Evolutionary conservation across 2,797 vertebrate genomes (phyloP), one percentile per base, ranked within the genome.

Genomic region (Tapirus indicus): DNA sequence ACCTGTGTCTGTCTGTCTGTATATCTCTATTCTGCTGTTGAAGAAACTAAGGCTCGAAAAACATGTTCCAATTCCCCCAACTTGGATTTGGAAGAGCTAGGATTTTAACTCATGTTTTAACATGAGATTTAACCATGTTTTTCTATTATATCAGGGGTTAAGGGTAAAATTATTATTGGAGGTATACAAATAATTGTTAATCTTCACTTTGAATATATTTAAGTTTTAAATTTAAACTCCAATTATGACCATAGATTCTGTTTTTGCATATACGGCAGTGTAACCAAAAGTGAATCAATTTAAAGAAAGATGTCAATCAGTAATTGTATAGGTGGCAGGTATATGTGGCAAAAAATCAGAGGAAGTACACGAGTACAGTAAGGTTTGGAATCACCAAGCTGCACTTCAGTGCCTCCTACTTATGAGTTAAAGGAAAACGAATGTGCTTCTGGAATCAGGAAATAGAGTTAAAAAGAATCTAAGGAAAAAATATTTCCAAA

Each of bases 171-270:
- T 75, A 49, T 75, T 83, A 71, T 49, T 75, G 32, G 25, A 88
- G 9, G 21, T 41, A 78, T 11, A 41, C 41, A 79, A 68, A 77
- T 93, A 80, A 94, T 47, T 49, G 47, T 77, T 75, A 74, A 74
- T 71, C 13, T 78, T 94, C 92, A 69, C 79, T 82, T 94, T 85
- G 27, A 49, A 54, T 89, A 72, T 18, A 69, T 9, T 14, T 32
- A 83, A 93, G 60, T 87, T 72, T 95, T 84, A 35, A 54, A 68
- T 86, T 96, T 86, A 35, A 80, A 90, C 47, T 92, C n/a, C 68
- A 84, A 66, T 62, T 83, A 60, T 88, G 20, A 75, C 7, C 29
- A 85, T 29, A 56, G 60, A 62, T 35, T 35, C n/a, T 75, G 3
- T n/a, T 27, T 95, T 77, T 74, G 64, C 32, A 27, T 64, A 58